These are phyloP conservation scores for Lithophane semibrunnea DNA, from an alignment of 2,888 invertebrate species.

Conservation along the genomic window DNA sequence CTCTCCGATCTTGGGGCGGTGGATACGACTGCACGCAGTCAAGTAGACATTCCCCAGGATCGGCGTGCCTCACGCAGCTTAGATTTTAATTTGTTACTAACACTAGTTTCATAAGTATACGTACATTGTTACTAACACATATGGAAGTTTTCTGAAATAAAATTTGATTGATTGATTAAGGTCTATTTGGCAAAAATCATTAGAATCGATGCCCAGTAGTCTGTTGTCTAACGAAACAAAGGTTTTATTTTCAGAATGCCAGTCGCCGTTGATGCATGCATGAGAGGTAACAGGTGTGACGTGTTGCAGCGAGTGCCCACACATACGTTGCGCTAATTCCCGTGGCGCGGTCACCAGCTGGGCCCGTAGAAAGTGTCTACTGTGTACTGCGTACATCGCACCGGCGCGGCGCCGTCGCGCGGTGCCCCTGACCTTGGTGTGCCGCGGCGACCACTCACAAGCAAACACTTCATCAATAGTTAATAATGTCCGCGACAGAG, in stretches of 20 bases:
- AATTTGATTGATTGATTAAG: too few species aligned
- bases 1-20: too few species aligned
- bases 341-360: not conserved
- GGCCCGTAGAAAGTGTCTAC: not conserved
- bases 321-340: not conserved
- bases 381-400: not conserved
- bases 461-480: conserved; percentile 9
- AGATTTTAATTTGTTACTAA: too few species aligned
- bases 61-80: too few species aligned
- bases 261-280: not conserved
- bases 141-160: too few species aligned
- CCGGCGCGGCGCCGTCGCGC: not conserved
- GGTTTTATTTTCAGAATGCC: not conserved
- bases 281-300: conserved; percentile 3
- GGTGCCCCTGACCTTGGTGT: conserved; percentile 24
- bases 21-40: too few species aligned
- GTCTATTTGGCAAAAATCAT: not conserved
- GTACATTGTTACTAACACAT: too few species aligned
- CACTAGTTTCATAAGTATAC: too few species aligned
- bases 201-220: too few species aligned
- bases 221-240: not conserved
- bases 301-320: not conserved
- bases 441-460: not conserved
- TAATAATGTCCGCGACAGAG: conserved; percentile 1
- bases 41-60: too few species aligned